Evolutionary conservation across 2,797 vertebrate genomes (phyloP).

Genomic region (Acanthurus tractus): DNA sequence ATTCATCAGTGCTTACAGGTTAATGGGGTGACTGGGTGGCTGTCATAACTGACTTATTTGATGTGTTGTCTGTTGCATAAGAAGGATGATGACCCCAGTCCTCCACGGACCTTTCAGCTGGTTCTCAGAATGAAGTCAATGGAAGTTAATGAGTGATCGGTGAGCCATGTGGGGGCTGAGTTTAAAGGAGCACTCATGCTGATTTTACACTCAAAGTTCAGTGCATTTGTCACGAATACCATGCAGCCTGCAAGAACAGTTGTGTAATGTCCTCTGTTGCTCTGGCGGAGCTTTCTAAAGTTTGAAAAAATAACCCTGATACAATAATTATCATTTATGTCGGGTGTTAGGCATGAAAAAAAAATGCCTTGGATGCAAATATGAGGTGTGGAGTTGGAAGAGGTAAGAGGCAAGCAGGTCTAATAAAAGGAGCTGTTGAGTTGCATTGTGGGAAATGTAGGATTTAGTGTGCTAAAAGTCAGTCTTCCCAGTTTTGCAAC

Average conservation of each 20-base stretch:
- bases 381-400: not conserved
- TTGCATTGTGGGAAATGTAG: conserved; percentile 18
- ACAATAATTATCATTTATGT: not conserved
- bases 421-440: not conserved
- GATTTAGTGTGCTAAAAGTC: not conserved
- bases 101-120: conserved; percentile 15
- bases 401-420: not conserved
- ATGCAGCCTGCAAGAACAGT: not conserved
- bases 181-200: conserved; percentile 2
- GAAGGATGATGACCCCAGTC: conserved; percentile 53
- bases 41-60: conserved; percentile 26
- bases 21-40: conserved; percentile 14
- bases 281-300: not conserved
- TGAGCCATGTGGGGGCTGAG: not conserved
- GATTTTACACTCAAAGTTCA: conserved; percentile 24
- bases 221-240: not conserved
- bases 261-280: not conserved
- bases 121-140: conserved; percentile 80
- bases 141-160: conserved; percentile 78
- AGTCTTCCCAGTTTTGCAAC: not conserved
- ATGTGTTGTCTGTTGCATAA: conserved; percentile 59
- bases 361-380: not conserved
- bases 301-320: not conserved
- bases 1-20: not conserved
- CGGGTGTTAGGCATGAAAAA: not conserved